phyloP scores from a whole-genome alignment of 2,797 vertebrate genomes.

The Distichodus sexfasciatus region DNA sequence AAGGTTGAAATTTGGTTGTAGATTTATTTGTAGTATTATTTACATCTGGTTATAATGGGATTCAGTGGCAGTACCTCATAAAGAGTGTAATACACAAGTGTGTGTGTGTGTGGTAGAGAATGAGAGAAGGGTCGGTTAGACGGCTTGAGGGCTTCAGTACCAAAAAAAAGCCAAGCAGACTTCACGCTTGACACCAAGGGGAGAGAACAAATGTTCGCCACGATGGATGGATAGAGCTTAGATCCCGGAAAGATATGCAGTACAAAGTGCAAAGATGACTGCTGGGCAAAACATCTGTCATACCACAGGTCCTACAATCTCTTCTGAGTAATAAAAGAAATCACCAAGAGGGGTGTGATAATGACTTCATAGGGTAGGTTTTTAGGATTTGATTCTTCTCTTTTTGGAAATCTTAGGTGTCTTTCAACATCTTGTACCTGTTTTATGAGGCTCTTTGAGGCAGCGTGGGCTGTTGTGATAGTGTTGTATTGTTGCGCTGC shows the following conservation, averaged over 20 bases:
- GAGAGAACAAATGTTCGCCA: constrained; percentile 38
- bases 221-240: constrained; percentile 33
- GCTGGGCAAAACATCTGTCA: constrained; percentile 33
- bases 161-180: constrained; percentile 10
- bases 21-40: too few species aligned
- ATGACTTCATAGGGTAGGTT: constrained; percentile 1
- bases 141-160: constrained; percentile 24
- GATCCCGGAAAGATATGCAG: constrained; percentile 22
- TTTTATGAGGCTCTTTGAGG: background rate
- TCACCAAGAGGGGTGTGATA: constrained; percentile 8
- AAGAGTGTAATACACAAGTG: too few species aligned
- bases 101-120: constrained; percentile 6
- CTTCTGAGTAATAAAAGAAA: constrained; percentile 18
- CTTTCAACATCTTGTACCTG: background rate
- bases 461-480: background rate
- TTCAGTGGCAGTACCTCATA: too few species aligned
- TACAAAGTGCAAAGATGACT: constrained; percentile 23
- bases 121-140: background rate
- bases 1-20: too few species aligned
- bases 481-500: constrained; percentile 10
- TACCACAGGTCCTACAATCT: constrained; percentile 31
- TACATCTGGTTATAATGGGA: too few species aligned
- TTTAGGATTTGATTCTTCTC: too few species aligned
- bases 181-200: constrained; percentile 27
- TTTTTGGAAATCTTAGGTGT: too few species aligned